Evolutionary conservation across 2,888 invertebrate genomes (phyloP), one percentile per base, ranked within the genome.

Genomic region (Carterocephalus palaemon): DNA sequence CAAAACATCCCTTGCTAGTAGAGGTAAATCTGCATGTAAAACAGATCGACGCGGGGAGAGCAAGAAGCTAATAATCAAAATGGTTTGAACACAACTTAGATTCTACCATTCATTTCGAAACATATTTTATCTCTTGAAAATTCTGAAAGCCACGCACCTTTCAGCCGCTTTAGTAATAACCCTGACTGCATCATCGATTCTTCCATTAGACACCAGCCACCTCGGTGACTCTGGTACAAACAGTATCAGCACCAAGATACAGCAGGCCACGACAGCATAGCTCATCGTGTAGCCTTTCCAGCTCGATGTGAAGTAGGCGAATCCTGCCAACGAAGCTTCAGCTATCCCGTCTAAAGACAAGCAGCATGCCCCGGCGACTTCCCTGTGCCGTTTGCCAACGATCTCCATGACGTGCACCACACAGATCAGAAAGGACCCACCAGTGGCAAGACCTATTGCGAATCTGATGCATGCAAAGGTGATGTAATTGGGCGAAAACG

Each of bases 381-480:
- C 89, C 23, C 88, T 77, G 12, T 79, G 66, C 28, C 71, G 67
- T 0, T 75, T 71, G 1, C 91, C 91, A 23, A 90, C 79, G 4
- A 89, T 68, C 64, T 92, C 92, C 77, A 91, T 88, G 1, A 88
- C 75, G 5, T 89, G 72, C 0, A 80, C 72, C 16, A 69, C 43
- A 7, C 68, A 63, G 2, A 69, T 52, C 7, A 92, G 89, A 89
- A 94, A 91, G 0, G 91, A 90, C 4, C 94, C 95, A 26, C 93
- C 93, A 3, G 92, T 92, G 1, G 92, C 91, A 24, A 92, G 65
- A 0, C 92, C 94, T 4, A 89, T 88, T 7, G 92, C 65, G 59
- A 93, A 91, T 52, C 94, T 58, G 38, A 92, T 75, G 0, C 89
- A 31, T 23, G 91, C 83, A 53, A 93, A 92, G 0, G 57, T 59